Evolutionary conservation across 1,140 invertebrate genomes (phyloP).

Genomic region (Drosophila santomea): DNA sequence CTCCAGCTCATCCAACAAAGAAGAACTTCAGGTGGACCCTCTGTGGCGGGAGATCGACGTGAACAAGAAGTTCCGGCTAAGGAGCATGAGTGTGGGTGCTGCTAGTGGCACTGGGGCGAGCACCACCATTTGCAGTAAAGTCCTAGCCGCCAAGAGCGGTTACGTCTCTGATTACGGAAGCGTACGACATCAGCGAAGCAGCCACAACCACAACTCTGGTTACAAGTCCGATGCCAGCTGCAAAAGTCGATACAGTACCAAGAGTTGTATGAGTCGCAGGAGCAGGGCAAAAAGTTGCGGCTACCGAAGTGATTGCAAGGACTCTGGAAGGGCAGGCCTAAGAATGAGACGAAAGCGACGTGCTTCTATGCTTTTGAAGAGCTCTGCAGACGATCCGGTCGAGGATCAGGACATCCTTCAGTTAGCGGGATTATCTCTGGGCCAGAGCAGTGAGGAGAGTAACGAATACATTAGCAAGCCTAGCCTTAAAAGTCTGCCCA

Average conservation of each 20-base stretch:
- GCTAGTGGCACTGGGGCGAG: conserved; percentile 84
- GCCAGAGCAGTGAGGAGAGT: conserved; percentile 83
- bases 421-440: conserved; percentile 76
- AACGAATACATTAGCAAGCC: conserved; percentile 81
- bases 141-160: conserved; percentile 86
- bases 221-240: conserved; percentile 87
- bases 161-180: conserved; percentile 87
- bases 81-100: conserved; percentile 86
- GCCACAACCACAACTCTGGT: conserved; percentile 86
- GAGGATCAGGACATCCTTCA: conserved; percentile 81
- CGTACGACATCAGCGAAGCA: conserved; percentile 85
- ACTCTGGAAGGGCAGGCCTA: conserved; percentile 57
- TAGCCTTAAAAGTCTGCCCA: conserved; percentile 68
- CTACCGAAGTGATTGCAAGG: conserved; percentile 81
- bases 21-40: conserved; percentile 86
- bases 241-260: conserved; percentile 87
- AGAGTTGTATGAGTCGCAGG: conserved; percentile 86
- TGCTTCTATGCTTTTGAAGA: conserved; percentile 85
- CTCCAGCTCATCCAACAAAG: conserved; percentile 48
- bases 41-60: conserved; percentile 88
- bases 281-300: conserved; percentile 85
- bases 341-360: conserved; percentile 70
- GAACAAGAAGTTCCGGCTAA: conserved; percentile 87
- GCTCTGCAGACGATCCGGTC: conserved; percentile 44
- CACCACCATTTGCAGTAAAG: conserved; percentile 86